A percentile compares a stretch with the other conserved stretches of the same genome.
Evolutionary conservation across 2,797 vertebrate genomes (phyloP).

Genomic region (Mus minutoides): DNA sequence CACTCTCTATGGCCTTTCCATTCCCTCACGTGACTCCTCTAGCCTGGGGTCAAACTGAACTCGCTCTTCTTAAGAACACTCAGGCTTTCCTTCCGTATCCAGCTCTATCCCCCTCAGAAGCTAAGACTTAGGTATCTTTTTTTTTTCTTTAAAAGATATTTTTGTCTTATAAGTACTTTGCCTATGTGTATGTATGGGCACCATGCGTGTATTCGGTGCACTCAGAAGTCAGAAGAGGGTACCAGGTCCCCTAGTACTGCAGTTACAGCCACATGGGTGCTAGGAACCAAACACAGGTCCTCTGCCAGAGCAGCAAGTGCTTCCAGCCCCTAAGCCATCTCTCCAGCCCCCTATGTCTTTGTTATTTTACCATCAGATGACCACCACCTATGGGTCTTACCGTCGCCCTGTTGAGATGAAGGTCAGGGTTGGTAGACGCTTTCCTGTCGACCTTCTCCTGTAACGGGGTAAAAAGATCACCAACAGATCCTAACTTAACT

Average conservation of each 20-base stretch:
- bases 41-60: neutral
- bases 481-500: neutral
- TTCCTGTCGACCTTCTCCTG: constrained; percentile 93
- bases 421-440: constrained; percentile 92
- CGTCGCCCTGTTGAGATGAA: constrained; percentile 92
- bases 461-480: constrained; percentile 36
- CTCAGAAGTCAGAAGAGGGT: neutral
- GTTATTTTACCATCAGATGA: neutral
- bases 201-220: too few relatives aligned
- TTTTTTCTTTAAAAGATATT: neutral
- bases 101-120: neutral
- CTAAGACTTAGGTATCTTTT: neutral
- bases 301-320: neutral
- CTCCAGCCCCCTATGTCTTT: neutral
- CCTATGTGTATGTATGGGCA: neutral
- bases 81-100: neutral
- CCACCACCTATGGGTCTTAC: constrained; percentile 64
- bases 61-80: neutral
- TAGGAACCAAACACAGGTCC: neutral
- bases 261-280: neutral
- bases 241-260: neutral
- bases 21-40: neutral
- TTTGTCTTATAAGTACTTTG: neutral
- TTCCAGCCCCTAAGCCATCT: neutral
- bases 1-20: neutral